Evolutionary conservation across 2,797 vertebrate genomes (phyloP), one percentile per base, ranked within the genome.

Genomic region (Phataginus tetradactyla): DNA sequence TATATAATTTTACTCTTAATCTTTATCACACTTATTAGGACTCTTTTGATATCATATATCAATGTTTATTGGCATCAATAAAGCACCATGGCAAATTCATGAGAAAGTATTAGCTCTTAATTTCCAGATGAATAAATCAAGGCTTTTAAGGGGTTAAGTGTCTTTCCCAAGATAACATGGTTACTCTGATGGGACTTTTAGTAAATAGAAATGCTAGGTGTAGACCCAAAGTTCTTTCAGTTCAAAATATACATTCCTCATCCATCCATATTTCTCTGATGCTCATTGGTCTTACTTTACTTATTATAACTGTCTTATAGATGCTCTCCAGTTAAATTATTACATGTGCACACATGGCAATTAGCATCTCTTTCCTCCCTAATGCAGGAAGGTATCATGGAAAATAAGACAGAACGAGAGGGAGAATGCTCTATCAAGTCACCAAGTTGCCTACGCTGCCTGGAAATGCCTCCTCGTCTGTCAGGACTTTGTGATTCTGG

Each of bases 251-350:
- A 61, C 37, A 14, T 66, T 88, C 25, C 21, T 34, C 74, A 85
- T 55, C 21, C 14, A 21, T 79, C 64, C 32, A 20, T 37, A 59
- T n/a, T 64, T 74, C 75, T 80, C 39, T 57, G 12, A 13, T 83
- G 39, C 45, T 12, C 64, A 59, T 71, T 37, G 23, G 7, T 80
- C 68, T 90, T 37, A 78, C 20, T 91, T 45, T 86, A 79, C 79
- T 74, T 9, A 42, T 29, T 51, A 4, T 34, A 23, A 45, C 7
- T 64, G 4, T 51, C 21, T 90, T 93, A 74, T 7, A 63, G 68
- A 64, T 27, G 81, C 61, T 90, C 94, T 69, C 4, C 17, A 87
- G 29, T 90, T 88, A 83, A 88, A 74, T 75, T 85, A 81, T 34
- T 63, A 53, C 5, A 13, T 66, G 34, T 32, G 13, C 8, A 21